Percentiles rank a stretch among this genome's conserved stretches.
Evolutionary conservation across 1,140 invertebrate genomes (phyloP).

Genomic region (Tetraneura akinire): DNA sequence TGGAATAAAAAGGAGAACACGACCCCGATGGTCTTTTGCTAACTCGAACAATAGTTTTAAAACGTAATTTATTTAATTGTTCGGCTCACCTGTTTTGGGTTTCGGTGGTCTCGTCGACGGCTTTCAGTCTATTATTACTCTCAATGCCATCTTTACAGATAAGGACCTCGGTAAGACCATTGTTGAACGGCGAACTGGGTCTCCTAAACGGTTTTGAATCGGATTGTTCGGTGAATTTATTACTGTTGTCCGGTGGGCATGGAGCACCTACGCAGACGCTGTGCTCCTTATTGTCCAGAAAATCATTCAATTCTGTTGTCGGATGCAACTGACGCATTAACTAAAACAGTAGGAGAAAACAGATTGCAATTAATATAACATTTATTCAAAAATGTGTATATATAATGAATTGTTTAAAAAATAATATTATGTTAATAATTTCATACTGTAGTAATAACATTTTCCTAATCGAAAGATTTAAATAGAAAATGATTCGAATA

Average conservation of each 20-base stretch:
- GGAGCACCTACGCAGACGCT: neutral
- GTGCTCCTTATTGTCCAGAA: slow-evolving; percentile 26
- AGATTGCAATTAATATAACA: too few species aligned
- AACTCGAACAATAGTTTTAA: too few species aligned
- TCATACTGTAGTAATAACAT: too few species aligned
- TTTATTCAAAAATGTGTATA: too few species aligned
- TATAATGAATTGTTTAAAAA: too few species aligned
- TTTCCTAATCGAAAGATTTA: too few species aligned
- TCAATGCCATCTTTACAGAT: slow-evolving; percentile 64
- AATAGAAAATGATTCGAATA: too few species aligned
- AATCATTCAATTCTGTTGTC: slow-evolving; percentile 22
- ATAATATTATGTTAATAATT: too few species aligned
- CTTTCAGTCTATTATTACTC: slow-evolving; percentile 64
- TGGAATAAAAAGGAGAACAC: too few species aligned
- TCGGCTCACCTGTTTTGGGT: slow-evolving; percentile 56
- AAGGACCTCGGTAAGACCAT: slow-evolving; percentile 74
- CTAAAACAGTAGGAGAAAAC: too few species aligned
- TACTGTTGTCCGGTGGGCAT: neutral
- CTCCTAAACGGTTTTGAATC: slow-evolving; percentile 59
- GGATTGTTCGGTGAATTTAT: neutral
- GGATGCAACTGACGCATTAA: slow-evolving; percentile 44
- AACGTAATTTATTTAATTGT: too few species aligned
- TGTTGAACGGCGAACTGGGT: slow-evolving; percentile 67
- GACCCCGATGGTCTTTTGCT: too few species aligned
- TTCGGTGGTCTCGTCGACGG: slow-evolving; percentile 62